Percentiles rank a stretch among this genome's conserved stretches.
Conservation (phyloP, 2,888 invertebrate species). For the Protodeltote pygarga region DNA sequence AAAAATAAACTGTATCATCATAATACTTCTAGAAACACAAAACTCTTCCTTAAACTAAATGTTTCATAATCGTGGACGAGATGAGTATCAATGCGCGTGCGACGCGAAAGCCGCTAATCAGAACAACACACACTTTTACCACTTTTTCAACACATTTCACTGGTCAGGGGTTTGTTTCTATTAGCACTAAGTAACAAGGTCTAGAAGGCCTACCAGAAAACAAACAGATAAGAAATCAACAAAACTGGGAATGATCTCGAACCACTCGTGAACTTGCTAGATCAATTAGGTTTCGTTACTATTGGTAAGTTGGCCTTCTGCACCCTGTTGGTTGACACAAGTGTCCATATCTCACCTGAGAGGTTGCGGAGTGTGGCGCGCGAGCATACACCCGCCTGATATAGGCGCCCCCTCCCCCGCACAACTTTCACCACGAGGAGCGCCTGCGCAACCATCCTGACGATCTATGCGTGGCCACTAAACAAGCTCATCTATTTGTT, state of each 20-base stretch:
- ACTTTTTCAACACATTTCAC: constrained; percentile 57
- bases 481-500: constrained; percentile 47
- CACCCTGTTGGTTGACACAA: constrained; percentile 29
- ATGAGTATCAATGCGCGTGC: constrained; percentile 43
- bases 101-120: constrained; percentile 54
- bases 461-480: constrained; percentile 60
- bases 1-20: not conserved
- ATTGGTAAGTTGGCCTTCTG: constrained; percentile 39
- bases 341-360: constrained; percentile 71
- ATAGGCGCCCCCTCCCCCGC: constrained; percentile 69
- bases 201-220: constrained; percentile 25
- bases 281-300: too few species aligned
- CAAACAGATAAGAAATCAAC: constrained; percentile 5
- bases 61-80: constrained; percentile 51
- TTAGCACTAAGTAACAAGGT: constrained; percentile 32
- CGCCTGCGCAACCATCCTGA: constrained; percentile 74
- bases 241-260: constrained; percentile 6
- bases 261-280: too few species aligned
- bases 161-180: constrained; percentile 35
- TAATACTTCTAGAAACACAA: constrained; percentile 31
- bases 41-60: constrained; percentile 38
- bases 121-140: constrained; percentile 55
- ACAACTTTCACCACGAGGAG: constrained; percentile 72
- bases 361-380: constrained; percentile 77
- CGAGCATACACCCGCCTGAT: constrained; percentile 69